Percentiles rank a stretch among this genome's conserved stretches.
phyloP scores from a whole-genome alignment of 2,797 vertebrate genomes.

The Eremophila alpestris region DNA sequence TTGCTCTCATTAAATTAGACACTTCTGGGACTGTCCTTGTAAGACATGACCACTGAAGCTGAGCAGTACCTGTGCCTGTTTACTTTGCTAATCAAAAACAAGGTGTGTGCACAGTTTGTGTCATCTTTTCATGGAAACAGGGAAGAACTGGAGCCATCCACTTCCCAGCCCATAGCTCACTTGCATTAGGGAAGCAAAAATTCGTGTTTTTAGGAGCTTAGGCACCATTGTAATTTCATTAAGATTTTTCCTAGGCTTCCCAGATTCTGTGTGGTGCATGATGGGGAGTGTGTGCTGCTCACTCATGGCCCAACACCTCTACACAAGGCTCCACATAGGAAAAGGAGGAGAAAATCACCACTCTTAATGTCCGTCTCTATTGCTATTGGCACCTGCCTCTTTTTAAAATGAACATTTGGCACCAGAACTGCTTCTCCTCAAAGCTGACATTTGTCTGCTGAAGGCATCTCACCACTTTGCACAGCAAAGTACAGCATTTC shows the following conservation, averaged over 20 bases:
- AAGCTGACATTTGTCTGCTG: neutral
- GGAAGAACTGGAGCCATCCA: neutral
- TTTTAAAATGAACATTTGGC: neutral
- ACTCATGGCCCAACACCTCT: rapidly evolving
- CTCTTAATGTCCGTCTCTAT: neutral
- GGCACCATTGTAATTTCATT: neutral
- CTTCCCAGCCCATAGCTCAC: neutral
- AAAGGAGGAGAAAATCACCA: neutral
- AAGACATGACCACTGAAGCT: neutral
- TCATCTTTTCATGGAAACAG: neutral
- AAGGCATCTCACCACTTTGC: neutral
- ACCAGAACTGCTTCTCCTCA: neutral
- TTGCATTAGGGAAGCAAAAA: neutral
- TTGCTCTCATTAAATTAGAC: neutral
- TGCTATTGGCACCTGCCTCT: neutral
- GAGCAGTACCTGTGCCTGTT: neutral
- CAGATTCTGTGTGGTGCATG: neutral
- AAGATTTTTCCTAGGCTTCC: neutral
- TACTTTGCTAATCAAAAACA: neutral
- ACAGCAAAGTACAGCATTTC: neutral
- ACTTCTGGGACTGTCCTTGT: neutral
- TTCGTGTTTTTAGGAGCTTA: neutral
- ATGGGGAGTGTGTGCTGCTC: neutral
- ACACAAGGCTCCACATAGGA: rapidly evolving
- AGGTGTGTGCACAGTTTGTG: neutral